These are phyloP conservation scores for Cerastis leucographa DNA, from an alignment of 2,888 invertebrate species.

Conservation along the genomic window DNA sequence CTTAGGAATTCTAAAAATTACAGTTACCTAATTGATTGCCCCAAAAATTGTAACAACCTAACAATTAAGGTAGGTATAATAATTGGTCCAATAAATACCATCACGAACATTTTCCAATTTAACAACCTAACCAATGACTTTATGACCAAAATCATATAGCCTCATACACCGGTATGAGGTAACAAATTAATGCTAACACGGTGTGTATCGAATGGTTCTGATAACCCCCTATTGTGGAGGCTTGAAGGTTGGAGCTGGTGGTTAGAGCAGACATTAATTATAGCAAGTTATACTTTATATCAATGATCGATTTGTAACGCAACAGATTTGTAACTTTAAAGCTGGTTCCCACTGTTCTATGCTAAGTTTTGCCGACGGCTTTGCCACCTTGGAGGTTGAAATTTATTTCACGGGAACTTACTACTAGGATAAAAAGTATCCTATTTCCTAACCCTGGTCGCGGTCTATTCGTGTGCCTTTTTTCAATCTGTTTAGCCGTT, in stretches of 20 bases:
- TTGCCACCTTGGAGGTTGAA: not conserved
- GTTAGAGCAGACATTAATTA: constrained; percentile 52
- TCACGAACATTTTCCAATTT: constrained; percentile 27
- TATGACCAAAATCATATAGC: constrained; percentile 17
- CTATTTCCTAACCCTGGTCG: not conserved
- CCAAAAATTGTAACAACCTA: not conserved
- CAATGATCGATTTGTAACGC: constrained; percentile 57
- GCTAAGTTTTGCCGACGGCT: not conserved
- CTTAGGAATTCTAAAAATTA: not conserved
- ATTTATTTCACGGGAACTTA: not conserved
- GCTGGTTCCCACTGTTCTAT: not conserved
- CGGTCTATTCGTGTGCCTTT: no score
- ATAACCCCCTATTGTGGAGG: constrained; percentile 49
- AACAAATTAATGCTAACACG: constrained; percentile 44
- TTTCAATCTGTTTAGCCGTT: not conserved
- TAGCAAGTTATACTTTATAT: constrained; percentile 40
- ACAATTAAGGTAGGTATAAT: not conserved
- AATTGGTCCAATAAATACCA: constrained; percentile 39
- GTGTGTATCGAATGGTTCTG: constrained; percentile 54
- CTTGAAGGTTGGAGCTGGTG: constrained; percentile 32
- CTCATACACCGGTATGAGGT: constrained; percentile 19
- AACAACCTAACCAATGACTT: constrained; percentile 32
- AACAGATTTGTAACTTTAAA: constrained; percentile 1
- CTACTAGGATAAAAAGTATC: not conserved
- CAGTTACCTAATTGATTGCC: not conserved